Evolutionary conservation across 2,113 vertebrate genomes (phyloP).

Genomic region (Brienomyrus brachyistius): DNA sequence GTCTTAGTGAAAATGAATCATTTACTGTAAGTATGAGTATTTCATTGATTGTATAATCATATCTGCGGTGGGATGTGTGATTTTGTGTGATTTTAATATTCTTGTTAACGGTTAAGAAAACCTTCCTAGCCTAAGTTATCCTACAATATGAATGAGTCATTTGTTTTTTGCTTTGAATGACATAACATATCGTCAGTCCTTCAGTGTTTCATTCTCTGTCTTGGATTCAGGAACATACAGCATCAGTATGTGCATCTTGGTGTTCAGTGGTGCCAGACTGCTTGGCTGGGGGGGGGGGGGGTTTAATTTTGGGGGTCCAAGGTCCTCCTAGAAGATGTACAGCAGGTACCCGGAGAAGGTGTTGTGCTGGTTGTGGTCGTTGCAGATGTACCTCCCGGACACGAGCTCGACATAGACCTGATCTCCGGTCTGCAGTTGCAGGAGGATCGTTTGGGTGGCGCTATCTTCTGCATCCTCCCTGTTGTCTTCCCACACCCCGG

Average conservation of each 20-base stretch:
- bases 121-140: neutral
- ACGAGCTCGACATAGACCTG: conserved; percentile 54
- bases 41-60: neutral
- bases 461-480: conserved; percentile 56
- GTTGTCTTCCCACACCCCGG: conserved; percentile 55
- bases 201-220: neutral
- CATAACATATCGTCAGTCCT: neutral
- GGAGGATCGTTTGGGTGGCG: conserved; percentile 41
- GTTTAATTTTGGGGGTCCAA: neutral
- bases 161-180: neutral
- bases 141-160: neutral
- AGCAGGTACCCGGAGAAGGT: conserved; percentile 57
- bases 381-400: conserved; percentile 50
- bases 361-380: conserved; percentile 33
- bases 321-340: conserved; percentile 35
- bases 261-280: no score
- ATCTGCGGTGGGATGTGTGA: neutral
- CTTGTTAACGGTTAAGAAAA: neutral
- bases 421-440: conserved; percentile 44
- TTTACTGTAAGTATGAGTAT: neutral
- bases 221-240: neutral
- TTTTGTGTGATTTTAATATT: neutral
- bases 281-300: neutral
- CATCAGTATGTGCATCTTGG: neutral
- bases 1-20: neutral